Conservation (phyloP, 2,113 vertebrate genomes). For the Chelonoidis abingdonii region DNA sequence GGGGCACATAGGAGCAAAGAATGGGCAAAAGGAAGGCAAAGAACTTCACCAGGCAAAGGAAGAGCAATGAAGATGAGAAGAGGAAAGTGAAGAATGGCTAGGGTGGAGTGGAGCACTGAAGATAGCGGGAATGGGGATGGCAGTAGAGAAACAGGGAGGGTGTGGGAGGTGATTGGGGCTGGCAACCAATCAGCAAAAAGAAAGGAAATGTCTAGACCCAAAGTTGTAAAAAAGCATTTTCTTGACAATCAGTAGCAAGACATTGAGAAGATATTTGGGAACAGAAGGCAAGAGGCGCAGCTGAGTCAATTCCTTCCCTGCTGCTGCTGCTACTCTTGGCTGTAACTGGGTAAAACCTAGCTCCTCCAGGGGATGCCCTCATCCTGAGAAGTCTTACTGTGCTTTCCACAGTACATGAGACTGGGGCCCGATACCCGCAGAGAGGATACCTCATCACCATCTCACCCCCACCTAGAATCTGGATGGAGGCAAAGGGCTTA, state of each 20-base stretch:
- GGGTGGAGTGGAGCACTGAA: background rate
- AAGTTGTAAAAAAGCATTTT: background rate
- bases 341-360: background rate
- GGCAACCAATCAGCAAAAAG: background rate
- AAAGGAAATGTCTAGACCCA: background rate
- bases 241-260: background rate
- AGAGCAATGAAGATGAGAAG: background rate
- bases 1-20: background rate
- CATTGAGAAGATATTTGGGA: background rate
- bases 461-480: background rate
- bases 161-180: background rate
- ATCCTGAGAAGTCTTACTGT: background rate
- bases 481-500: constrained; percentile 66
- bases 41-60: background rate
- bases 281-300: background rate
- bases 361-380: background rate
- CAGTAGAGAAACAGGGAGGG: fast-evolving
- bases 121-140: background rate
- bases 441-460: constrained; percentile 32
- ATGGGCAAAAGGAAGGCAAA: background rate
- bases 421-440: constrained; percentile 7
- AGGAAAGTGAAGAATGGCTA: background rate
- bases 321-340: background rate
- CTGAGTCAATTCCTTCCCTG: background rate
- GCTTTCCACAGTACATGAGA: background rate